Conservation (phyloP, 1,140 invertebrate species). For the Cyclina sinensis region DNA sequence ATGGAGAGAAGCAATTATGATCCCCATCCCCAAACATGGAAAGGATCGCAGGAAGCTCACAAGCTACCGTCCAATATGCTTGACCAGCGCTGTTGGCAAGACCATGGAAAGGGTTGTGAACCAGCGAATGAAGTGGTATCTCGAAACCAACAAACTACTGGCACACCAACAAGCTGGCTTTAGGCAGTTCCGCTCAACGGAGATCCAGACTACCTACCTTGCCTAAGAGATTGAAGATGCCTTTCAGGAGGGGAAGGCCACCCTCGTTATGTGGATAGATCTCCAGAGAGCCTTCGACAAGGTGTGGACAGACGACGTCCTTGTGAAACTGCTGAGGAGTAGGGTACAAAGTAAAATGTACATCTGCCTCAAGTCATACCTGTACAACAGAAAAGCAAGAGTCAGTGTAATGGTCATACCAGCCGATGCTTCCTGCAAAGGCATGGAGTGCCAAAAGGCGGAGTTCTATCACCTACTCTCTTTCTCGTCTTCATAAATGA, state of each 20-base stretch:
- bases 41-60: no score
- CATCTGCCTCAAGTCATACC: slow-evolving; percentile 4
- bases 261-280: neutral
- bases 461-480: neutral
- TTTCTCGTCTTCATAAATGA: slow-evolving; percentile 32
- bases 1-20: neutral
- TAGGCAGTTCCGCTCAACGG: slow-evolving; percentile 24
- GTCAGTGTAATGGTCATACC: neutral
- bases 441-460: neutral
- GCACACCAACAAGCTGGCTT: slow-evolving; percentile 25
- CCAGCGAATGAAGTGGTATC: slow-evolving; percentile 3
- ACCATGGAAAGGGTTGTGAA: no score
- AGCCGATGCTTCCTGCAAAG: neutral
- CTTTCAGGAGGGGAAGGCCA: neutral
- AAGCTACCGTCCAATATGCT: no score
- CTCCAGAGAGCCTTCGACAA: slow-evolving; percentile 45
- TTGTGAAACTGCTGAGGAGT: slow-evolving; percentile 13
- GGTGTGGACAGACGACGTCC: slow-evolving; percentile 30
- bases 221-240: slow-evolving; percentile 17
- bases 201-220: slow-evolving; percentile 20
- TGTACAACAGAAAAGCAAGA: slow-evolving; percentile 19
- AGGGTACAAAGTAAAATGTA: neutral
- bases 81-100: no score
- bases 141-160: slow-evolving; percentile 24
- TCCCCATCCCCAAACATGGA: no score